These are phyloP conservation scores for Xanthia icteritia DNA, from an alignment of 2,888 invertebrate species.

Conservation along the genomic window DNA sequence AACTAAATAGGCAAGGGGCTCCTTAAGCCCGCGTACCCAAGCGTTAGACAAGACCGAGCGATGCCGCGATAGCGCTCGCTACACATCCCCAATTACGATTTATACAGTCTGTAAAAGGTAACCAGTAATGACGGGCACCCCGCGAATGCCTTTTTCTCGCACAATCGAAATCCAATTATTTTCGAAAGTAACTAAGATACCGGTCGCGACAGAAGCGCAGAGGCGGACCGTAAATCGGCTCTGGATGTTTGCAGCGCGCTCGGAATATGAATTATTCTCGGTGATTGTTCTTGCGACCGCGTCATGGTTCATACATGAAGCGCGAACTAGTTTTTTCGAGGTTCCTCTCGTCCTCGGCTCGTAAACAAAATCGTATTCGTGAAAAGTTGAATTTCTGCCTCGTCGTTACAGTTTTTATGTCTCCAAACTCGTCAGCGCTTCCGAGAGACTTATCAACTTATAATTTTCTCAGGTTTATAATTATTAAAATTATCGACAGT, in stretches of 20 bases:
- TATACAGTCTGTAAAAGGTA: constrained; percentile 87
- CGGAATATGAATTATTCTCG: constrained; percentile 90
- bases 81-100: constrained; percentile 87
- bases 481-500: constrained; percentile 82
- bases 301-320: constrained; percentile 91
- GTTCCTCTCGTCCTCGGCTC: constrained; percentile 77
- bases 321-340: constrained; percentile 88
- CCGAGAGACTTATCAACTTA: constrained; percentile 72
- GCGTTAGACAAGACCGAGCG: constrained; percentile 85
- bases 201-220: constrained; percentile 84
- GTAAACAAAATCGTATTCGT: constrained; percentile 83
- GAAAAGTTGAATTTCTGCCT: constrained; percentile 81
- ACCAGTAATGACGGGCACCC: constrained; percentile 86
- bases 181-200: constrained; percentile 88
- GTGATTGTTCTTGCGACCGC: constrained; percentile 88
- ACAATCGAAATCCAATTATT: constrained; percentile 90
- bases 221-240: constrained; percentile 85
- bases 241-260: constrained; percentile 88
- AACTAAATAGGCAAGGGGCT: constrained; percentile 83
- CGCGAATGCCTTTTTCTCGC: constrained; percentile 83
- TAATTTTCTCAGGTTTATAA: constrained; percentile 79
- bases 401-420: constrained; percentile 73
- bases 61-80: constrained; percentile 81
- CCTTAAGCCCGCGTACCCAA: constrained; percentile 81
- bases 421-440: constrained; percentile 65